A percentile compares a stretch with the other conserved stretches of the same genome.
phyloP scores from a whole-genome alignment of 2,888 invertebrate species.

The Tanaodytes sp. region DNA sequence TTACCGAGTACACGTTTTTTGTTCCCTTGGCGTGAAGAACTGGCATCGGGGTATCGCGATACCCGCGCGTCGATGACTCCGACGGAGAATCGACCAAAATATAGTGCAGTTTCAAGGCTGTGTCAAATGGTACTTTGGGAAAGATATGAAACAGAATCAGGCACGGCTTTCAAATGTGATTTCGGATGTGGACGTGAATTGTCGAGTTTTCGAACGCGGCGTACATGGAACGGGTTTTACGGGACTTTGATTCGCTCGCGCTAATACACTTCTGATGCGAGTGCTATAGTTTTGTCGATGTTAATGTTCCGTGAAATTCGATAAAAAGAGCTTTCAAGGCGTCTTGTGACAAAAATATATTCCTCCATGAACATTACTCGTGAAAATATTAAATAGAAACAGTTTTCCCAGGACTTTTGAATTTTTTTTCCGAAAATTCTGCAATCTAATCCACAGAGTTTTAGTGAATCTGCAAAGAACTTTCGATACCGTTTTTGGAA shows the following conservation, averaged over 20 bases:
- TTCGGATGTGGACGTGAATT: conserved; percentile 9
- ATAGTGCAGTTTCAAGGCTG: conserved; percentile 14
- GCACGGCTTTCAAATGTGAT: conserved; percentile 16
- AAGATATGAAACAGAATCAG: too few relatives aligned
- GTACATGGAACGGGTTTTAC: conserved; percentile 26
- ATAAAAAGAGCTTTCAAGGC: conserved; percentile 15
- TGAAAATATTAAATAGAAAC: too few relatives aligned
- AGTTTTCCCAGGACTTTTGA: too few relatives aligned
- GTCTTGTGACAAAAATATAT: too few relatives aligned
- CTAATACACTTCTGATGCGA: conserved; percentile 33
- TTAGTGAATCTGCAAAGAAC: too few relatives aligned
- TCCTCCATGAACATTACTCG: too few relatives aligned
- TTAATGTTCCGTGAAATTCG: conserved; percentile 40
- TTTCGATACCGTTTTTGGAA: too few relatives aligned
- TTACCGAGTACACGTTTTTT: too few relatives aligned
- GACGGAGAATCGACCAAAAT: conserved; percentile 23
- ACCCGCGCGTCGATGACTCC: conserved; percentile 25
- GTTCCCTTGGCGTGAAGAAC: too few relatives aligned
- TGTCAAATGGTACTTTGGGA: conserved; percentile 28
- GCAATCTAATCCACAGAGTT: too few relatives aligned
- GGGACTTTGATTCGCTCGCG: conserved; percentile 12
- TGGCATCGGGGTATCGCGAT: conserved; percentile 35
- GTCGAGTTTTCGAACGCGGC: not conserved
- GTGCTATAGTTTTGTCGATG: conserved; percentile 15
- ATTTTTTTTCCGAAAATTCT: too few relatives aligned